Base-by-base conservation (phyloP, 2,888 invertebrate genomes). In the Cistogaster globosa region DNA sequence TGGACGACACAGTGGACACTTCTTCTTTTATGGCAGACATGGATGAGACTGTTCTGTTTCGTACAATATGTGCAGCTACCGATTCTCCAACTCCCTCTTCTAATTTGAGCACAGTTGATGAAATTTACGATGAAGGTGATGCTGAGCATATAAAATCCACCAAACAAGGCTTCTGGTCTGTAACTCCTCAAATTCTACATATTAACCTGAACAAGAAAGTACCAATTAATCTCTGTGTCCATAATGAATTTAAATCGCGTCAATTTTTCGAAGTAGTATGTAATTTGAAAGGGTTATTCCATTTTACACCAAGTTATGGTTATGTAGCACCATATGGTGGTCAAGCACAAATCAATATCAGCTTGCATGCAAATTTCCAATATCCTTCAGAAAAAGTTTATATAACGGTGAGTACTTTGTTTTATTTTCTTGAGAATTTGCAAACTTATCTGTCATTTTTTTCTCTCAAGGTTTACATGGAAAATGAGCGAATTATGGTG, bases 1-100 rank as follows among this genome's bases (percentile, higher is more conserved):
- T 90, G 45, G 89, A 92, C 62, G 92, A 93, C 65, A 91, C 92
- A 0, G 88, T 89, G 3, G 88, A 89, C 0, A 88, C 90, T 3
- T 89, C 90, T n/a, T 79, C 87, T 5, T 88, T 89, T 22, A 88
- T 91, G 55, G 89, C 91, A 0, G 92, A 92, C 16, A 90, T 89
- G 8, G 92, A 92, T 58, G 92, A 92, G 72, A 91, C 92, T 0
- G 89, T 92, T 1, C 80, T 92, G 0, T 92, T 92, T 84, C 91
- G 91, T 3, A 92, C 92, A 8, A 89, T 92, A 26, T 90, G 90
- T 55, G 88, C 87, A 0, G 87, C 87, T 0, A 86, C 87, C 11
- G 87, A 88, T 67, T 89, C 90, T 1, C 89, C 90, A 7, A 89
- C 89, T 7, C 89, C 90, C n/a, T 81, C 86, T 0, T 83, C 81